Evolutionary conservation across 2,113 vertebrate genomes (phyloP).

Genomic region (Percina caprodes): DNA sequence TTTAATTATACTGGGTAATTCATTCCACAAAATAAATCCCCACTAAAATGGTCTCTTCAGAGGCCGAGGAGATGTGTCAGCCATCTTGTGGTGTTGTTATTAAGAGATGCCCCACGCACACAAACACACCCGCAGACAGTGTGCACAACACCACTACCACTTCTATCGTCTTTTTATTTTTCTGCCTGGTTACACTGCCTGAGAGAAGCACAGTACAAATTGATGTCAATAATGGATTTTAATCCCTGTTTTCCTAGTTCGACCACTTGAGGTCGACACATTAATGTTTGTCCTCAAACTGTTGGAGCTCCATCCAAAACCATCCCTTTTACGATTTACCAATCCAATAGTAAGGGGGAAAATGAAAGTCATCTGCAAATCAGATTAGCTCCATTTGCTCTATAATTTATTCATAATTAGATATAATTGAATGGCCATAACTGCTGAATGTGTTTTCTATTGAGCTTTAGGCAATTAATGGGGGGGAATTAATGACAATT

Average conservation of each 20-base stretch:
- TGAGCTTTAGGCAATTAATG: conserved; percentile 46
- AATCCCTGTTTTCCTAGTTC: conserved; percentile 13
- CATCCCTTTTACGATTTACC: conserved; percentile 31
- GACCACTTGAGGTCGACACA: background rate
- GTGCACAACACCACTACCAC: conserved; percentile 35
- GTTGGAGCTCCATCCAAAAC: background rate
- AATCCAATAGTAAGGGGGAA: conserved; percentile 25
- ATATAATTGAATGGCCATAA: conserved; percentile 65
- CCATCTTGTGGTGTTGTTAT: conserved; percentile 59
- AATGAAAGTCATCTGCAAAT: conserved; percentile 45
- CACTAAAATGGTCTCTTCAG: conserved; percentile 78
- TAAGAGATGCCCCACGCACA: conserved; percentile 56
- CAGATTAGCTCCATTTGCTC: conserved; percentile 57
- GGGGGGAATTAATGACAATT: conserved; percentile 62
- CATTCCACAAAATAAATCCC: conserved; percentile 84
- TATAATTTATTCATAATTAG: conserved; percentile 65
- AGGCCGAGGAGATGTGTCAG: conserved; percentile 70
- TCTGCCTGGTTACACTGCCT: conserved; percentile 46
- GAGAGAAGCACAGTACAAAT: conserved; percentile 28
- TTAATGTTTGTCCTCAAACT: conserved; percentile 26
- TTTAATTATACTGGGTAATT: conserved; percentile 86
- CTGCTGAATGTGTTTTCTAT: conserved; percentile 61
- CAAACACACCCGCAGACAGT: conserved; percentile 28
- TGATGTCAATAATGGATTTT: conserved; percentile 29
- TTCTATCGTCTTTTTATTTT: conserved; percentile 31